phyloP scores from a whole-genome alignment of 2,888 invertebrate genomes.

The Calephelis perditalis region DNA sequence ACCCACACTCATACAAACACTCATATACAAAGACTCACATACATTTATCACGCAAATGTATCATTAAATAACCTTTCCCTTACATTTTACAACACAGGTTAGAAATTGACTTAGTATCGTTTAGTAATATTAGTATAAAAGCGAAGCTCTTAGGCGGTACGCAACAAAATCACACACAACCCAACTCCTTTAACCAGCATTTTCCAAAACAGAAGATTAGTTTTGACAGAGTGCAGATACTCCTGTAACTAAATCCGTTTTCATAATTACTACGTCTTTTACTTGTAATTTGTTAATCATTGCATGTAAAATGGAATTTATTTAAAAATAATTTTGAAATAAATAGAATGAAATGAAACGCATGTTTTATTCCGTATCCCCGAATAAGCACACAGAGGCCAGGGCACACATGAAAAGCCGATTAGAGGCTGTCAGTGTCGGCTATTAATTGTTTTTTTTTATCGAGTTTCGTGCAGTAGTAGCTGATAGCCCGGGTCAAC shows the following conservation, averaged over 20 bases:
- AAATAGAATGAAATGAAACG: no score
- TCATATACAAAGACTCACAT: conserved; percentile 8
- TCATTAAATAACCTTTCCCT: neutral
- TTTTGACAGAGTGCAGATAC: conserved; percentile 38
- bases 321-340: no score
- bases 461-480: no score
- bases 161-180: conserved; percentile 53
- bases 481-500: no score
- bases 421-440: no score
- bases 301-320: no score
- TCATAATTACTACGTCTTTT: no score
- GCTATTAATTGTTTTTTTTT: no score
- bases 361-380: no score
- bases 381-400: no score
- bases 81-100: conserved; percentile 10
- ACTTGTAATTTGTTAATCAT: no score
- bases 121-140: conserved; percentile 32
- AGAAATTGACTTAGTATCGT: conserved; percentile 20
- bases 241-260: neutral
- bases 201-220: conserved; percentile 22
- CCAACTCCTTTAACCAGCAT: conserved; percentile 51
- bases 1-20: conserved; percentile 23
- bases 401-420: no score
- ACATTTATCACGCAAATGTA: conserved; percentile 12
- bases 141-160: conserved; percentile 63